A percentile compares a stretch with the other conserved stretches of the same genome.
phyloP scores from a whole-genome alignment of 1,140 invertebrate genomes.

The Aethina tumida region DNA sequence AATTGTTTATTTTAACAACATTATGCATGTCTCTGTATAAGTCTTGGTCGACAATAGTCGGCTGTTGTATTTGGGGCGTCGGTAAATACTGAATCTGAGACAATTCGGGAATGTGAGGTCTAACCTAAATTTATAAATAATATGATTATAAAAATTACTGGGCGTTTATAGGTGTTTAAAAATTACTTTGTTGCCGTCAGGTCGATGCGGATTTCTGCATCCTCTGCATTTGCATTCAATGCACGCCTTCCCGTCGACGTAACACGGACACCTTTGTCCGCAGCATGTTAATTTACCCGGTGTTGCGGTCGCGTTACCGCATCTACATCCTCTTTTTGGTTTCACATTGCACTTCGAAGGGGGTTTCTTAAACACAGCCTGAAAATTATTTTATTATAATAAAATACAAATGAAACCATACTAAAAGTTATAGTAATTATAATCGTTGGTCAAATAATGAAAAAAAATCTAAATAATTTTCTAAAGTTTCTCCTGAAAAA shows the following conservation, averaged over 20 bases:
- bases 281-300: slow-evolving; percentile 86
- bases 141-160: neutral
- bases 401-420: slow-evolving; percentile 2
- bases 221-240: slow-evolving; percentile 81
- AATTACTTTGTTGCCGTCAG: slow-evolving; percentile 67
- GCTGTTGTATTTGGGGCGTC: no score
- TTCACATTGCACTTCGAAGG: slow-evolving; percentile 24
- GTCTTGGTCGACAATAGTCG: no score
- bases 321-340: slow-evolving; percentile 64
- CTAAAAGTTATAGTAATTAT: no score
- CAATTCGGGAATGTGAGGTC: slow-evolving; percentile 12
- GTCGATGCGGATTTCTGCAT: slow-evolving; percentile 78
- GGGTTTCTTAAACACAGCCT: slow-evolving; percentile 33
- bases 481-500: no score
- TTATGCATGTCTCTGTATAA: no score
- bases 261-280: slow-evolving; percentile 87
- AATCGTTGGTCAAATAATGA: neutral
- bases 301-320: slow-evolving; percentile 79
- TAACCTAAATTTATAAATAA: slow-evolving; percentile 12
- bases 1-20: no score
- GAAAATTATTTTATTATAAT: slow-evolving; percentile 14
- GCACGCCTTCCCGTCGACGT: slow-evolving; percentile 77
- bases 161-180: no score
- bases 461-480: no score
- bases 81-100: slow-evolving; percentile 14